Percentiles rank a stretch among this genome's conserved stretches.
Evolutionary conservation across 2,113 vertebrate genomes (phyloP).

Genomic region (Eonycteris spelaea): DNA sequence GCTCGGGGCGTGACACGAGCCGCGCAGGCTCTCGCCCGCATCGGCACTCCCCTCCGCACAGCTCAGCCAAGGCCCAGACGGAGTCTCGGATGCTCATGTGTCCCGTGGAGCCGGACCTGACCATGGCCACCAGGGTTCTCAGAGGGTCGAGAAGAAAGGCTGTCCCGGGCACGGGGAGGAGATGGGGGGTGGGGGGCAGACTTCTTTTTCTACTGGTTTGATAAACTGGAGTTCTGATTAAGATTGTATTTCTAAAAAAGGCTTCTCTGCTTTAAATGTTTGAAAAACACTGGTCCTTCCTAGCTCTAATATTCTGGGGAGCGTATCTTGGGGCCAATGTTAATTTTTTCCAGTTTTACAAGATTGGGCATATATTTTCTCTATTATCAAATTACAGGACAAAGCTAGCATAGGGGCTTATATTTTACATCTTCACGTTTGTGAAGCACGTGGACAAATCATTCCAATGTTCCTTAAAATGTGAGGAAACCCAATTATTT

Average conservation of each 20-base stretch:
- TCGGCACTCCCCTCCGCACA: not conserved
- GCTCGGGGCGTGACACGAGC: fast-evolving
- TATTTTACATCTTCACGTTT: not conserved
- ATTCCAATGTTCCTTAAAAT: not conserved
- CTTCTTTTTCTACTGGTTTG: not conserved
- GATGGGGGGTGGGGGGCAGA: not conserved
- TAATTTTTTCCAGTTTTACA: not conserved
- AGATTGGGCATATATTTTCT: not conserved
- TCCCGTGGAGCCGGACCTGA: not conserved
- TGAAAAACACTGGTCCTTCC: not conserved
- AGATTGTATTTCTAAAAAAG: not conserved
- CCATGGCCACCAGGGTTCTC: fast-evolving
- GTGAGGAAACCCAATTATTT: not conserved
- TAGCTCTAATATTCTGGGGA: not conserved
- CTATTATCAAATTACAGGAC: not conserved
- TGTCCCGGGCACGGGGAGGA: not conserved
- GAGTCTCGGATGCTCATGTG: too few species aligned
- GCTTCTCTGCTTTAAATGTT: not conserved
- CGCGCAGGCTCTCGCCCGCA: not conserved
- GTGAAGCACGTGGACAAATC: not conserved
- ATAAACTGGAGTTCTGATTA: not conserved
- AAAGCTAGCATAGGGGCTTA: not conserved
- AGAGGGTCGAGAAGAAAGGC: not conserved
- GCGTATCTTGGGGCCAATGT: not conserved
- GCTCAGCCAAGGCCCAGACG: not conserved